A percentile compares a stretch with the other conserved stretches of the same genome.
Evolutionary conservation across 2,113 vertebrate species (phyloP).

Genomic region (Cariama cristata): DNA sequence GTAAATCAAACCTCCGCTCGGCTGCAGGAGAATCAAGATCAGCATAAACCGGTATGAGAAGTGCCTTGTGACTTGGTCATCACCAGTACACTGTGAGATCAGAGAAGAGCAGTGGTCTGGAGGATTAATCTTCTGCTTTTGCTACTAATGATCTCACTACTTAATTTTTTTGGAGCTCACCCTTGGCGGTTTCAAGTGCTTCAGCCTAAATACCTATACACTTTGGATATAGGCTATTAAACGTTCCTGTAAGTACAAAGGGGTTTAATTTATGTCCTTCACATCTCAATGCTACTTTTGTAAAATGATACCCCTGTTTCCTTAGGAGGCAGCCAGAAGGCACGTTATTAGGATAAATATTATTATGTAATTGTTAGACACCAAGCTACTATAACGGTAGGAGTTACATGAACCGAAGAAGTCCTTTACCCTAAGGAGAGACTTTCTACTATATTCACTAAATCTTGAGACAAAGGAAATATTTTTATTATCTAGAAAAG

Average conservation of each 20-base stretch:
- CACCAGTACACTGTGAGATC: not conserved
- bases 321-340: not conserved
- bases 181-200: not conserved
- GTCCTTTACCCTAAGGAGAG: not conserved
- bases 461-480: not conserved
- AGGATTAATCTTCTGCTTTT: not conserved
- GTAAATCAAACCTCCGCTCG: accelerated
- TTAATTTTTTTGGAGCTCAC: not conserved
- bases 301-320: not conserved
- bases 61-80: not conserved
- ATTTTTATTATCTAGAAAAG: not conserved
- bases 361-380: not conserved
- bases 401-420: not conserved
- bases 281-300: not conserved
- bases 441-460: not conserved
- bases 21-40: not conserved
- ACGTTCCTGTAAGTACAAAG: not conserved
- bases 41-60: accelerated
- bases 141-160: not conserved
- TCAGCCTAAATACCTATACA: not conserved
- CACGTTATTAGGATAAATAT: not conserved
- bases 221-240: not conserved
- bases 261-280: not conserved
- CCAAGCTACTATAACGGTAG: accelerated
- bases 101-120: not conserved